A percentile compares a stretch with the other conserved stretches of the same genome.
Evolutionary conservation across 2,888 invertebrate genomes (phyloP).

Genomic region (Plagiodera versicolora): DNA sequence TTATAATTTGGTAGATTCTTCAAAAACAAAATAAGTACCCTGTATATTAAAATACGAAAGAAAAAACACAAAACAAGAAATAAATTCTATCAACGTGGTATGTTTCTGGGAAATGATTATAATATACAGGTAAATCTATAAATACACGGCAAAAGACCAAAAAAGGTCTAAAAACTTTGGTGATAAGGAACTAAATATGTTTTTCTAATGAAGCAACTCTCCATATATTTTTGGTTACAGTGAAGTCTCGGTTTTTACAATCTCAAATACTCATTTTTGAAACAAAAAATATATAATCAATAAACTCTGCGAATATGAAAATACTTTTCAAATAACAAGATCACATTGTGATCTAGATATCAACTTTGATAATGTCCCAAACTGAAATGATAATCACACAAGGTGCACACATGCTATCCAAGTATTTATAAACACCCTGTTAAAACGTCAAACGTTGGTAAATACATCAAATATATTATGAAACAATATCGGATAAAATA

Average conservation of each 20-base stretch:
- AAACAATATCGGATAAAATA: conserved; percentile 6
- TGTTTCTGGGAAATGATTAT: no score
- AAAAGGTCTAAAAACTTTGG: no score
- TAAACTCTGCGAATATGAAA: conserved; percentile 7
- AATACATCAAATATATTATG: background rate
- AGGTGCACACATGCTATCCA: background rate
- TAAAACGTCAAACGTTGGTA: background rate
- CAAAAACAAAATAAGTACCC: background rate
- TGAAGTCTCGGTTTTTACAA: no score
- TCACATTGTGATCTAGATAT: conserved; percentile 5
- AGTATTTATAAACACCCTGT: background rate
- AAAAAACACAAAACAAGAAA: no score
- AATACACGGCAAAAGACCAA: no score
- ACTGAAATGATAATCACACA: background rate
- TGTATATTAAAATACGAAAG: background rate
- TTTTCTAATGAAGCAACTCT: no score
- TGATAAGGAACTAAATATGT: no score
- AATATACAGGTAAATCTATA: no score
- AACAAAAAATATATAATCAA: no score
- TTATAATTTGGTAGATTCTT: background rate
- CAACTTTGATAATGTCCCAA: background rate
- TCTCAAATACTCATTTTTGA: no score
- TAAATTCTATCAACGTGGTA: no score
- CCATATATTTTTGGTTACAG: no score
- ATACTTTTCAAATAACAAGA: background rate